Base-by-base conservation (phyloP, 1,140 invertebrate species). In the Aradophagus sp. region DNA sequence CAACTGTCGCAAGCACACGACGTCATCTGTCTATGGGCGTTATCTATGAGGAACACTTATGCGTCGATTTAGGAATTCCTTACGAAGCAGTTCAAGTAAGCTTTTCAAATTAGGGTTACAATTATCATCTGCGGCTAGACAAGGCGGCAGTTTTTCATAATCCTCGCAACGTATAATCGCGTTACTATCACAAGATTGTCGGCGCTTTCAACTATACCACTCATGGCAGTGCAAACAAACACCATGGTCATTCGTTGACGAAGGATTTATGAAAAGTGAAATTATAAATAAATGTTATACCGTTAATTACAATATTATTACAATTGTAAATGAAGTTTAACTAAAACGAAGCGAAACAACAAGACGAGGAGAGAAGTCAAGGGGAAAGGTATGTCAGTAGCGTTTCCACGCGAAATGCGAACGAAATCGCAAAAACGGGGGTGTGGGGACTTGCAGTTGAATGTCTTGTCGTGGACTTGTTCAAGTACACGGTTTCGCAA, bases 401-500 rank as follows among this genome's bases (percentile, higher is more conserved):
- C n/a, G n/a, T n/a, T n/a, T n/a, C n/a, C n/a, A n/a, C 2, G 27
- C 19, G 13, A 35, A 15, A 31, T 17, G 26, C 38, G 38, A 67
- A 23, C 4, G 20, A 53, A 74, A 73, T n/a, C 5, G 27, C 34
- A 41, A 8, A 39, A 17, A 23, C 8, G 4, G 4, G 8, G 10
- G 55, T 53, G 67, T 77, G 73, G 77, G 77, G 71, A 79, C 76
- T 77, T 78, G 74, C 62, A 77, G 73, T 55, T 59, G 41, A 59
- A 65, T 72, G 76, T 80, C 74, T 78, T 80, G 71, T 79, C 73
- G 73, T 78, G 65, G 77, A 41, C 31, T 77, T 76, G 63, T 80
- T 80, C 72, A 77, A 77, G 32, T 20, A 66, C 73, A 74, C 78
- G 77, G 79, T 81, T 80, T 85, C 80, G 82, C 80, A 62, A 78